Evolutionary conservation across 2,797 vertebrate genomes (phyloP).

Genomic region (Pelobates cultripes): DNA sequence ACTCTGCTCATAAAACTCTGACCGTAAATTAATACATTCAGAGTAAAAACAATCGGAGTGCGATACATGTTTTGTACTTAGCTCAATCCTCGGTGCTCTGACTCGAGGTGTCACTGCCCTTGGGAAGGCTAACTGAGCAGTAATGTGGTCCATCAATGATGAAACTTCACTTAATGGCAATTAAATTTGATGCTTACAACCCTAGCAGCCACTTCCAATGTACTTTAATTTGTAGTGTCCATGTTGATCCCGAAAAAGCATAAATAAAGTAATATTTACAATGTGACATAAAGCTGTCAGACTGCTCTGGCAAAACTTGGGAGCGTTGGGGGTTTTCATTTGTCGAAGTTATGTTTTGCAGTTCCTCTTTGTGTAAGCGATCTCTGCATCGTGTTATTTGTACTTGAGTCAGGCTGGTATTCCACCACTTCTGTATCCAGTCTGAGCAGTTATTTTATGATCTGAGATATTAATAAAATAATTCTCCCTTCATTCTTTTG

Average conservation of each 20-base stretch:
- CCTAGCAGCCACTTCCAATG: constrained; percentile 47
- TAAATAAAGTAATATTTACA: constrained; percentile 36
- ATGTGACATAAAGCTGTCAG: constrained; percentile 19
- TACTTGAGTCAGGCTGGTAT: constrained; percentile 21
- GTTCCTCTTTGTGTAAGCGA: constrained; percentile 6
- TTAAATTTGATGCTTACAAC: constrained; percentile 46
- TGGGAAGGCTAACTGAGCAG: constrained; percentile 27
- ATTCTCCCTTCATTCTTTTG: constrained; percentile 4
- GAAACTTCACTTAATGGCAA: constrained; percentile 38
- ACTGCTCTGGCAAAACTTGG: constrained; percentile 8
- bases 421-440: constrained; percentile 38
- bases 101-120: constrained; percentile 36
- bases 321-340: background rate
- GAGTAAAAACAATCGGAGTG: background rate
- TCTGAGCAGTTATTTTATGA: constrained; percentile 37
- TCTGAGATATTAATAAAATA: constrained; percentile 43
- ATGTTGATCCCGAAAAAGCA: constrained; percentile 3
- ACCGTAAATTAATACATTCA: constrained; percentile 36
- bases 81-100: background rate
- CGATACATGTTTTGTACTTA: constrained; percentile 5
- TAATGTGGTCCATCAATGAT: constrained; percentile 26
- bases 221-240: constrained; percentile 40
- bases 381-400: constrained; percentile 16
- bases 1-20: constrained; percentile 36
- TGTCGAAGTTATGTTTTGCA: constrained; percentile 14